Evolutionary conservation across 2,888 invertebrate species (phyloP).

Genomic region (Erpobdella octoculata): DNA sequence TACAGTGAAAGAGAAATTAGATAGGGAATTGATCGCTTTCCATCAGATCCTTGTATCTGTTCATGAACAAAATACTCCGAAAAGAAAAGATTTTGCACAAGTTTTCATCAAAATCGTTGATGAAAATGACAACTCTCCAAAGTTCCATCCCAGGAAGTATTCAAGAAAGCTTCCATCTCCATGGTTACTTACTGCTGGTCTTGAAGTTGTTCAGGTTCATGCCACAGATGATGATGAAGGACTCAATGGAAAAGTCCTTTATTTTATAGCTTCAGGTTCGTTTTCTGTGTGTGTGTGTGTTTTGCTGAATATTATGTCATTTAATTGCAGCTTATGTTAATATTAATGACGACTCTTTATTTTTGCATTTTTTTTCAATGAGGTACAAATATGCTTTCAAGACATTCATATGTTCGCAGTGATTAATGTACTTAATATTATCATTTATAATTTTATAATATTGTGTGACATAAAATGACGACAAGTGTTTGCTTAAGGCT

Average conservation of each 20-base stretch:
- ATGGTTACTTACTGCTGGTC: not conserved
- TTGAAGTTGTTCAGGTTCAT: not conserved
- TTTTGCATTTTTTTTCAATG: too few species aligned
- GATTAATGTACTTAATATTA: too few species aligned
- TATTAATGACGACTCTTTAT: too few species aligned
- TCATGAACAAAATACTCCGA: not conserved
- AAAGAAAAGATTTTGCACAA: not conserved
- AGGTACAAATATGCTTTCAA: too few species aligned
- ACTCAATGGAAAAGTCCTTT: not conserved
- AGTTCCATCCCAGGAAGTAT: not conserved
- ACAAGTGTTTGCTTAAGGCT: too few species aligned
- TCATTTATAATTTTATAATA: too few species aligned
- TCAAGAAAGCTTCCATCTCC: not conserved
- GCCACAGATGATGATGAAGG: constrained; percentile 5
- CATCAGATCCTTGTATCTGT: not conserved
- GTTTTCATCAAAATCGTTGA: not conserved
- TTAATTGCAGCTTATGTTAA: too few species aligned
- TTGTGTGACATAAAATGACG: too few species aligned
- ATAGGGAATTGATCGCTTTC: not conserved
- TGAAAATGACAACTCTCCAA: not conserved
- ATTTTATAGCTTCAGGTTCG: not conserved
- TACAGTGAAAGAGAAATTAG: not conserved
- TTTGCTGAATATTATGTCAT: too few species aligned
- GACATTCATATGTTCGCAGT: too few species aligned
- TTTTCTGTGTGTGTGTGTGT: too few species aligned